These are phyloP conservation scores for Drosophila stalkeri DNA, from an alignment of 2,888 invertebrate species.

Conservation along the genomic window DNA sequence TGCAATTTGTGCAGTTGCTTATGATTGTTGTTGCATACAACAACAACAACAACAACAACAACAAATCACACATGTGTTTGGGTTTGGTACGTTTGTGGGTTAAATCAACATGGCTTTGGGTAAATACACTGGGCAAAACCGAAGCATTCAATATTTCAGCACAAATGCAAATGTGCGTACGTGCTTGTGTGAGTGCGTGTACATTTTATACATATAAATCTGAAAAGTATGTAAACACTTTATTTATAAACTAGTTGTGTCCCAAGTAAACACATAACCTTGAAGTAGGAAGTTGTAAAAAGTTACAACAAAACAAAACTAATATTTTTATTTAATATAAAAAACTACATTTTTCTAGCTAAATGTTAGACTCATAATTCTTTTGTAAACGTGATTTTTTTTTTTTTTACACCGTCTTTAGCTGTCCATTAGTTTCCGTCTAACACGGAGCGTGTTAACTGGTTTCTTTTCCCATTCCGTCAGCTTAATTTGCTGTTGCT, in stretches of 20 bases:
- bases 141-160: conserved; percentile 23
- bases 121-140: conserved; percentile 57
- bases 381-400: background rate
- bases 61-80: conserved; percentile 68
- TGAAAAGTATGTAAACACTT: background rate
- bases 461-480: conserved; percentile 31
- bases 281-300: background rate
- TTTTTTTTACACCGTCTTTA: conserved; percentile 6
- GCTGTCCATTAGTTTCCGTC: conserved; percentile 13
- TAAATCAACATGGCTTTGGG: conserved; percentile 65
- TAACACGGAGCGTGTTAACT: conserved; percentile 31
- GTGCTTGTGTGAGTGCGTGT: background rate
- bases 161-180: conserved; percentile 15
- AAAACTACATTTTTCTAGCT: background rate
- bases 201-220: no score
- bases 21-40: conserved; percentile 23
- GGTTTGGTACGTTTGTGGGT: conserved; percentile 67
- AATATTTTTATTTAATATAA: background rate
- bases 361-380: conserved; percentile 7
- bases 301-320: background rate
- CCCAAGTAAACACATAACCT: background rate
- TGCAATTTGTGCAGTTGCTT: conserved; percentile 61
- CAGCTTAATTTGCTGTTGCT: conserved; percentile 36
- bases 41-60: conserved; percentile 25
- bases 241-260: background rate